Evolutionary conservation across 2,797 vertebrate genomes (phyloP), one percentile per base, ranked within the genome.

Genomic region (Oceanodroma leucorhoa): DNA sequence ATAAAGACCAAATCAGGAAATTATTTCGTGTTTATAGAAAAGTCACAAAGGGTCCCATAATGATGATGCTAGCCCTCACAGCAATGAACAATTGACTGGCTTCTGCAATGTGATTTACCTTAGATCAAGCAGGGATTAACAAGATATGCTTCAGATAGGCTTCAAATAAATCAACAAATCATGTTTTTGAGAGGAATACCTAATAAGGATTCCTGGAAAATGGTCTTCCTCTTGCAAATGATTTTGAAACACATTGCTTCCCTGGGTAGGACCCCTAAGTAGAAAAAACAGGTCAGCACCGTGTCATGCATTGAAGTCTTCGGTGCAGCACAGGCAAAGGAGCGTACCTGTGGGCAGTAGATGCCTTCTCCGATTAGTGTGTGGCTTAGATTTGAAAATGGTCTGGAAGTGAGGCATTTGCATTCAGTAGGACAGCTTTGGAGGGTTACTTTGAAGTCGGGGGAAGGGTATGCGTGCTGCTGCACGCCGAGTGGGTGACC

Each of bases 231-330:
- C 77, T 77, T 70, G 53, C 36, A 80, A 53, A 75, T 66, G 1
- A n/a, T 69, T 92, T 90, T 53, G 43, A 90, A 78, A 71, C 34
- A 32, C 2, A 1, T 55, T 62, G 29, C 36, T 79, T 70, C n/a
- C 36, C 45, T 48, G 54, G 54, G 36, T 14, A 70, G 71, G 51
- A 41, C 32, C 17, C 20, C 3, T 50, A 32, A 62, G 26, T 34
- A 51, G 22, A 23, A 36, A 64, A 45, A 65, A 8, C 26, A 45
- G 60, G 41, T 86, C 36, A 66, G 66, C 48, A 17, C 23, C 46
- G 66, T 32, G 26, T 14, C 0, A 0, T 27, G 27, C 10, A 0
- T 13, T 29, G 36, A 38, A 53, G 34, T 2, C 43, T 81, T 83
- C 55, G 48, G 55, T 43, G 46, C 32, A 64, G 46, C 57, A 29